Evolutionary conservation across 2,888 invertebrate genomes (phyloP).

Genomic region (Rhagium mordax): DNA sequence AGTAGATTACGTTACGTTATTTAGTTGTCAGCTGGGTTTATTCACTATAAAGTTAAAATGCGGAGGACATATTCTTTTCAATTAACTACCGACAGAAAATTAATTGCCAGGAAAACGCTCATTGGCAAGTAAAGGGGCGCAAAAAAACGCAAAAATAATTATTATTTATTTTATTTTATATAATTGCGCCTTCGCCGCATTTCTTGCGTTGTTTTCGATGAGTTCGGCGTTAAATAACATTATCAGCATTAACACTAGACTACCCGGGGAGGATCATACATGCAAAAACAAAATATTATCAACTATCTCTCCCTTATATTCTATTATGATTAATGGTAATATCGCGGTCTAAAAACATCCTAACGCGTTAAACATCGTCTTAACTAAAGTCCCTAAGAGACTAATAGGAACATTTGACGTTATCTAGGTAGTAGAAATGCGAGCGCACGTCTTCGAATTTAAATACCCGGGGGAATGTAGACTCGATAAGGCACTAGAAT

Average conservation of each 20-base stretch:
- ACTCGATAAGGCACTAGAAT: constrained; percentile 65
- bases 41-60: constrained; percentile 4
- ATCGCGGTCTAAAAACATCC: constrained; percentile 52
- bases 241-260: constrained; percentile 50
- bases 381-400: constrained; percentile 65
- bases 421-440: constrained; percentile 66
- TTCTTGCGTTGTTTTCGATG: background rate
- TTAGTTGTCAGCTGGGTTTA: constrained; percentile 53
- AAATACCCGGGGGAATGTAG: constrained; percentile 67
- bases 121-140: too few species aligned
- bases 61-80: background rate
- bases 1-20: constrained; percentile 65
- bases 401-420: constrained; percentile 67
- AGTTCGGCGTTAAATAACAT: constrained; percentile 33
- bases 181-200: too few species aligned
- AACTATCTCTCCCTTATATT: constrained; percentile 41
- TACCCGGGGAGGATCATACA: constrained; percentile 44
- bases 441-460: constrained; percentile 67
- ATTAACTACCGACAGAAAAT: background rate
- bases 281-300: constrained; percentile 51
- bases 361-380: constrained; percentile 55
- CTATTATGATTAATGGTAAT: constrained; percentile 51
- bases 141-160: too few species aligned
- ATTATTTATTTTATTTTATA: too few species aligned
- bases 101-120: background rate